phyloP scores from a whole-genome alignment of 2,797 vertebrate species.

The Paguma larvata region DNA sequence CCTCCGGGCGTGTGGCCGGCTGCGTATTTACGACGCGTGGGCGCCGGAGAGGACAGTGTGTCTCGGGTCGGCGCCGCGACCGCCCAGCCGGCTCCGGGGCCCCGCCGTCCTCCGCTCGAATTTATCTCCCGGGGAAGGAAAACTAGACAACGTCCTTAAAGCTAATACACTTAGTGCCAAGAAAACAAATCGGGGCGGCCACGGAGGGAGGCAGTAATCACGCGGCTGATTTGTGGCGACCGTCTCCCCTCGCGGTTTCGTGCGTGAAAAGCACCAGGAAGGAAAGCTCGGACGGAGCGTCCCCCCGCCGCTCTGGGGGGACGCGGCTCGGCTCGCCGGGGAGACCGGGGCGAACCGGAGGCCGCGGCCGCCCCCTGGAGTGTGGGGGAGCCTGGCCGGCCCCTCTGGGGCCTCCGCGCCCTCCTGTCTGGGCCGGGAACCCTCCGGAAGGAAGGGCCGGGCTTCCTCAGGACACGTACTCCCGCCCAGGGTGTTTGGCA shows the following conservation, averaged over 20 bases:
- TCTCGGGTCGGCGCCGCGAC: conserved; percentile 50
- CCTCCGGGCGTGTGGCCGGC: not conserved
- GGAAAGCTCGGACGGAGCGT: rapidly evolving
- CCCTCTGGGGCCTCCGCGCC: conserved; percentile 55
- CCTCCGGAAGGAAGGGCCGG: conserved; percentile 70
- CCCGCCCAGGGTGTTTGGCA: not conserved
- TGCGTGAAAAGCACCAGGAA: not conserved
- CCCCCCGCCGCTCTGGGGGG: too few relatives aligned
- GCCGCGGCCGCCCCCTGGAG: not conserved
- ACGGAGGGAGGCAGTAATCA: conserved; percentile 80
- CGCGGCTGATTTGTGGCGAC: conserved; percentile 81
- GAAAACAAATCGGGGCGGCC: conserved; percentile 78
- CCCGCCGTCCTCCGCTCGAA: conserved; percentile 81
- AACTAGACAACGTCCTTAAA: conserved; percentile 78
- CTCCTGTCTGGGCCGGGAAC: conserved; percentile 29
- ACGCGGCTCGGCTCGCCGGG: too few relatives aligned
- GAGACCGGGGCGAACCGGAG: too few relatives aligned
- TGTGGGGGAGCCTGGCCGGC: conserved; percentile 13
- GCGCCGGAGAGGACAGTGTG: not conserved
- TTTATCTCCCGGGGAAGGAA: conserved; percentile 81
- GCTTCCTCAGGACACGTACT: not conserved
- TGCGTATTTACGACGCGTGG: not conserved
- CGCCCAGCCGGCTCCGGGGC: too few relatives aligned
- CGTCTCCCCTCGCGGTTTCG: conserved; percentile 44
- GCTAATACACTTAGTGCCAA: conserved; percentile 79